Evolutionary conservation across 1,140 invertebrate genomes (phyloP), one percentile per base, ranked within the genome.

Genomic region (Drosophila grimshawi): DNA sequence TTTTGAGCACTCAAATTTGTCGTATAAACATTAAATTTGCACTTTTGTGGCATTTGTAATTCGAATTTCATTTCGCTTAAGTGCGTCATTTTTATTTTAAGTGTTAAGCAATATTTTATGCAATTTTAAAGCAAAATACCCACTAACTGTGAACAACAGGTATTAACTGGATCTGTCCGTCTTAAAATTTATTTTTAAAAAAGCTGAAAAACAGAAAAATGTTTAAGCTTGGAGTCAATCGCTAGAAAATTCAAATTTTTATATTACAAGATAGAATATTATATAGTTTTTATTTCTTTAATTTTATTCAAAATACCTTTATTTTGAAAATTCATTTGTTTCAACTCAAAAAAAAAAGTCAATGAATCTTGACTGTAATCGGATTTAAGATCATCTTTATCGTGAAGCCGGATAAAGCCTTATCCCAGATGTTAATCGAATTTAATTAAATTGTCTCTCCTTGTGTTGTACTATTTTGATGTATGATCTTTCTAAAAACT

Each of bases 61-160:
- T 43, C 29, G 11, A 52, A 70, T 27, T 78, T 62, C 35, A 65
- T 56, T 67, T 64, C 59, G 33, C 10, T 69, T 46, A 81, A 69
- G 53, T 78, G 65, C 41, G 43, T 79, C 51, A 53, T 43, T 35
- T 53, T 49, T 53, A 64, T 57, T 75, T 68, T 30, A 27, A 46
- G 35, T 43, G 10, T n/a, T n/a, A 3, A 43, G 4, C 10, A 43
- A 43, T 43, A 43, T n/a, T 43, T 43, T n/a, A 43, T 4, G n/a
- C 3, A n/a, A n/a, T 43, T 43, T 43, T 43, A 43, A 43, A 10
- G 10, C 39, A 4, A 5, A 5, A 4, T 33, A 4, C 3, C 33
- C 3, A 5, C 5, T 33, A 33, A 33, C 33, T 33, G 2, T 33
- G 5, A 33, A 19, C 19, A 33, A 33, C 33, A 5, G 35, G 39